Conservation (phyloP, 2,888 invertebrate genomes). For the Ophion ellenae region DNA sequence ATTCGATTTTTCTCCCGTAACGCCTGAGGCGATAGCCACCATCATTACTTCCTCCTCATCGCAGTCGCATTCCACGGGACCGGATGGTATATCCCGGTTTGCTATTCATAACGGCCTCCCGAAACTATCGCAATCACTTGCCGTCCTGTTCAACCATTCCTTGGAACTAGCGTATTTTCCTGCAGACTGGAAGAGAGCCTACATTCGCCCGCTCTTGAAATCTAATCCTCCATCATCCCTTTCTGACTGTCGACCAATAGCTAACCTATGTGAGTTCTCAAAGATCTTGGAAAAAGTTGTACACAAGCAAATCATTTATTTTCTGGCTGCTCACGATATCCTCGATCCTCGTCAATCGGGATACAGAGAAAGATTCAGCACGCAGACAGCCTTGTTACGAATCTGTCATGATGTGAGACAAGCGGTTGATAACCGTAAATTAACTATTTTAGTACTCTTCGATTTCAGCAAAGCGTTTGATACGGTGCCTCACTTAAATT, state of each 20-base stretch:
- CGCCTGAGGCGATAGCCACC: no score
- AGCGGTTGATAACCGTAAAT: neutral
- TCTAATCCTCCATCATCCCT: no score
- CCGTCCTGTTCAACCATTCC: neutral
- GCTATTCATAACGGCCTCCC: neutral
- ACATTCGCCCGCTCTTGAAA: no score
- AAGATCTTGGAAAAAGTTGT: slow-evolving; percentile 15
- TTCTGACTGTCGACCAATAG: neutral
- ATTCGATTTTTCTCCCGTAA: neutral
- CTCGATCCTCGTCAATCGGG: slow-evolving; percentile 11
- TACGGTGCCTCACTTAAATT: neutral
- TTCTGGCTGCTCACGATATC: neutral
- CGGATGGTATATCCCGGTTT: neutral
- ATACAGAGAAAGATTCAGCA: neutral
- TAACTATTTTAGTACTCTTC: neutral
- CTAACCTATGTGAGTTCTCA: slow-evolving; percentile 6
- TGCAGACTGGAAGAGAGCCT: neutral
- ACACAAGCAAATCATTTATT: neutral
- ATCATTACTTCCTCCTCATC: neutral
- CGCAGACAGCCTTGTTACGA: neutral
- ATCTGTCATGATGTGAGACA: neutral
- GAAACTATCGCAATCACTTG: neutral
- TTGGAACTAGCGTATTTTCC: neutral
- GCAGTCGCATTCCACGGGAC: neutral
- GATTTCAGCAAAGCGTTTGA: no score